Conservation (phyloP, 1,140 invertebrate genomes). For the Varroa destructor region DNA sequence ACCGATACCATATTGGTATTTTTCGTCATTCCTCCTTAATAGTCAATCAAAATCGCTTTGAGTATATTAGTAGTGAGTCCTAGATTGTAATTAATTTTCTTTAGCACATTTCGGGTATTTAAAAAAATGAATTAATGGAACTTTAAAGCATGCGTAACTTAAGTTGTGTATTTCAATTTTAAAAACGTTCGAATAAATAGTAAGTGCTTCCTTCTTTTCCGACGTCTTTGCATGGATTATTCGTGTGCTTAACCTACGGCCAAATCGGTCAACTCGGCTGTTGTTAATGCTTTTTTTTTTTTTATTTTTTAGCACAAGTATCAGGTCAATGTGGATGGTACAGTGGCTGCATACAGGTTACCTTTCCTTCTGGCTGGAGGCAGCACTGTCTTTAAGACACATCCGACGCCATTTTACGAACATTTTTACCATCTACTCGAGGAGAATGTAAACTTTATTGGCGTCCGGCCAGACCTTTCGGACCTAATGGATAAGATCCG, state of each 20-base stretch:
- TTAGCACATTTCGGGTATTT: too few relatives aligned
- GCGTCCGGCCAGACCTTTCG: conserved; percentile 61
- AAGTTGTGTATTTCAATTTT: too few relatives aligned
- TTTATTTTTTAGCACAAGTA: conserved; percentile 68
- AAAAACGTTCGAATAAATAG: too few relatives aligned
- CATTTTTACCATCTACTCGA: conserved; percentile 70
- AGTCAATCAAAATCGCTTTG: too few relatives aligned
- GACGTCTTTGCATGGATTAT: too few relatives aligned
- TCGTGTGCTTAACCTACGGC: neutral
- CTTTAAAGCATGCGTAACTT: too few relatives aligned
- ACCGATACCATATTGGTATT: too few relatives aligned
- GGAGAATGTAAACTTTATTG: conserved; percentile 67
- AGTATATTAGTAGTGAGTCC: too few relatives aligned
- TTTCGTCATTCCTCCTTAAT: too few relatives aligned
- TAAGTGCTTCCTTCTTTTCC: too few relatives aligned
- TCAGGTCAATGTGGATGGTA: conserved; percentile 85
- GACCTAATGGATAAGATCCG: conserved; percentile 60
- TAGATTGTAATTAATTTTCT: too few relatives aligned
- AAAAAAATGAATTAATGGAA: too few relatives aligned
- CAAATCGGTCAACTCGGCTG: neutral
- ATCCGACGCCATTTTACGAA: conserved; percentile 83
- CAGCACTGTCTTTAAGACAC: conserved; percentile 67
- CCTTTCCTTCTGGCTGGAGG: conserved; percentile 78
- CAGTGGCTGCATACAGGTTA: conserved; percentile 84
- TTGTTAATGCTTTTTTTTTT: conserved; percentile 29